Percentiles rank a stretch among this genome's conserved stretches.
Conservation (phyloP, 2,113 vertebrate genomes). For the Carassius gibelio region DNA sequence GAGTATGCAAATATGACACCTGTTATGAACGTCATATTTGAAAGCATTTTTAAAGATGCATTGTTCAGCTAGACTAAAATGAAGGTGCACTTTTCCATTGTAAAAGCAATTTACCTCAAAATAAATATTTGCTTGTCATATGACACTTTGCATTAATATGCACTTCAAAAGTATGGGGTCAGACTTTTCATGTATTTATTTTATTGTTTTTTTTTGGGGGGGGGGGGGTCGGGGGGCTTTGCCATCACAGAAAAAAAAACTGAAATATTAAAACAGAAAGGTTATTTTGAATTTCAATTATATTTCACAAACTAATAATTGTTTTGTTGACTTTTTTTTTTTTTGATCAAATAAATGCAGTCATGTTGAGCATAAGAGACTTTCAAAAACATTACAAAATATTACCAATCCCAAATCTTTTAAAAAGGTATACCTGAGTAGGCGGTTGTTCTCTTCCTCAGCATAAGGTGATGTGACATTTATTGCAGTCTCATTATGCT, state of each 20-base stretch:
- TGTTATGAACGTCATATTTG: neutral
- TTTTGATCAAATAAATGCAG: neutral
- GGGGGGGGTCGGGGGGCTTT: no score
- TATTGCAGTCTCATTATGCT: slow-evolving; percentile 86
- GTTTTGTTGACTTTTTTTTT: no score
- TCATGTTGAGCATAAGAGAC: neutral
- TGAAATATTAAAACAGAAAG: no score
- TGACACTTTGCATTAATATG: no score
- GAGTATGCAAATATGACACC: neutral
- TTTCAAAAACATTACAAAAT: no score
- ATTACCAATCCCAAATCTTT: no score
- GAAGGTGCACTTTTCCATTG: neutral
- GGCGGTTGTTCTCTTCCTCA: slow-evolving; percentile 82
- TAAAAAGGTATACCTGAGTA: slow-evolving; percentile 76
- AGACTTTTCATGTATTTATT: no score
- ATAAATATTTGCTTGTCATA: neutral
- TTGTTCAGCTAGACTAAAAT: neutral
- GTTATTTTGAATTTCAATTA: no score
- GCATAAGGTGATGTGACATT: slow-evolving; percentile 82
- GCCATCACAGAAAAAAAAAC: no score
- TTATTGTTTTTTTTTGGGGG: no score
- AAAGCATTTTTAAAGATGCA: neutral
- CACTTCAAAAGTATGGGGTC: no score
- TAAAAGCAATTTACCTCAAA: neutral
- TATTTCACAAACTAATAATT: no score